Evolutionary conservation across 2,113 vertebrate species (phyloP).

Genomic region (Otis tarda): DNA sequence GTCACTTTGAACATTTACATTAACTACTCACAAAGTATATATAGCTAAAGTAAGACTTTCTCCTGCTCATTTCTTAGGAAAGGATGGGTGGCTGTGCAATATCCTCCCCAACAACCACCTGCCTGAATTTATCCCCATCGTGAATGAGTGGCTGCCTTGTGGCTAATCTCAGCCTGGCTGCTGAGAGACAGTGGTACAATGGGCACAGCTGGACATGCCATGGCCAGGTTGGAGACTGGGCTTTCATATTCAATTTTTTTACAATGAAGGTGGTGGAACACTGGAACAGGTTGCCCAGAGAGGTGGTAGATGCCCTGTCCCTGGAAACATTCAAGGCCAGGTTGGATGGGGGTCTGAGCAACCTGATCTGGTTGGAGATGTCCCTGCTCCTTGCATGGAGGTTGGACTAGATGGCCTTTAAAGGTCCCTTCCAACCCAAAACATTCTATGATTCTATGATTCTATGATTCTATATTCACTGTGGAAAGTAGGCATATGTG

Average conservation of each 20-base stretch:
- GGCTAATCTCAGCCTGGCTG: not conserved
- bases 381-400: no score
- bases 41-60: not conserved
- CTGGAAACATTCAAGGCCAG: no score
- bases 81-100: not conserved
- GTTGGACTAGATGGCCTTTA: no score
- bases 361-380: no score
- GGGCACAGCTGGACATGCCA: not conserved
- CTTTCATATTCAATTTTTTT: not conserved
- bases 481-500: not conserved
- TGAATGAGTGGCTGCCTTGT: not conserved
- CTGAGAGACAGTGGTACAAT: not conserved
- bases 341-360: no score
- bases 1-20: not conserved
- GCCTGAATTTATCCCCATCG: accelerated
- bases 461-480: no score
- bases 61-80: not conserved
- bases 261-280: no score
- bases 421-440: no score
- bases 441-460: no score
- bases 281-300: no score
- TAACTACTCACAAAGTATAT: not conserved
- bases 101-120: not conserved
- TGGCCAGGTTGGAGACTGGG: not conserved
- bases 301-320: no score